A percentile compares a stretch with the other conserved stretches of the same genome.
Conservation (phyloP, 1,140 invertebrate genomes). For the Platyura marginata region DNA sequence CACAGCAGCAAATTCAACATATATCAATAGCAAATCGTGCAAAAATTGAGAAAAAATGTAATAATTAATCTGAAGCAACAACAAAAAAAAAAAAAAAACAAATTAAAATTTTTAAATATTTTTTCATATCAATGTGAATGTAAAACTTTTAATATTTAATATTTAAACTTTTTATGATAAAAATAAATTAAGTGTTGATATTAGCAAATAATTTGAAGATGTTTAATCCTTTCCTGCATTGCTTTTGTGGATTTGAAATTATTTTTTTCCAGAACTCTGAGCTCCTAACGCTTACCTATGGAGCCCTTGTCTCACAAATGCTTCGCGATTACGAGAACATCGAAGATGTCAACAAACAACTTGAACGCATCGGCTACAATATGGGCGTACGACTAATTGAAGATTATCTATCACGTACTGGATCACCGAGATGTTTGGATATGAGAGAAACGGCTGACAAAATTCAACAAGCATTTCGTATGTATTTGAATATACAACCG, state of each 20-base stretch:
- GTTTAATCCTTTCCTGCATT: no score
- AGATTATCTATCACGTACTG: constrained; percentile 89
- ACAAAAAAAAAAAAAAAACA: no score
- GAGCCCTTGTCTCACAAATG: constrained; percentile 89
- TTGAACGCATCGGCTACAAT: constrained; percentile 91
- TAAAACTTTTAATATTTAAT: not conserved
- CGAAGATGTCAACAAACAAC: constrained; percentile 89
- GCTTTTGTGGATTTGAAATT: not conserved
- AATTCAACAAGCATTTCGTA: constrained; percentile 62
- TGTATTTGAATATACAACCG: constrained; percentile 83
- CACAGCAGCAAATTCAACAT: constrained; percentile 6
- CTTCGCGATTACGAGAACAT: constrained; percentile 94
- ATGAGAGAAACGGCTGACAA: constrained; percentile 95
- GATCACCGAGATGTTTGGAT: constrained; percentile 78
- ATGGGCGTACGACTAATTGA: constrained; percentile 96
- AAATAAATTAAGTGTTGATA: no score
- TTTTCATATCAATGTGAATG: not conserved
- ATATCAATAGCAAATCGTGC: not conserved
- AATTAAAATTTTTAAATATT: no score
- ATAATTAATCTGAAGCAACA: no score
- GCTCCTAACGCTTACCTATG: constrained; percentile 93
- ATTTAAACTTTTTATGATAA: not conserved
- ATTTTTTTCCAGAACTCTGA: constrained; percentile 74
- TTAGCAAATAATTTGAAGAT: no score
- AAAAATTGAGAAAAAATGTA: not conserved